Conservation (phyloP, 2,797 vertebrate species). For the Scolopax rusticola region DNA sequence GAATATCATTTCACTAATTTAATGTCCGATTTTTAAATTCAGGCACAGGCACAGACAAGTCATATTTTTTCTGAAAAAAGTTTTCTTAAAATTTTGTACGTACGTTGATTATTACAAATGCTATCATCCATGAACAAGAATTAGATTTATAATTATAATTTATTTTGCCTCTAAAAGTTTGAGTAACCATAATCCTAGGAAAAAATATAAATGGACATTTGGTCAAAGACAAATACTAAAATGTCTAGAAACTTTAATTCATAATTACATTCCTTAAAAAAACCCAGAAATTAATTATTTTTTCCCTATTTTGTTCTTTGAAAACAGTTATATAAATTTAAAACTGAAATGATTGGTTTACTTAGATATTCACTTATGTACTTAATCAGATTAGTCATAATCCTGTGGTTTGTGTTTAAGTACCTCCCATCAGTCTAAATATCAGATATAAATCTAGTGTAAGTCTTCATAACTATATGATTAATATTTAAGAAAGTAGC, state of each 20-base stretch:
- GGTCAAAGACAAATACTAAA: background rate
- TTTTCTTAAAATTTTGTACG: slow-evolving; percentile 12
- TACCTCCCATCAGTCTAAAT: background rate
- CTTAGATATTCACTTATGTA: background rate
- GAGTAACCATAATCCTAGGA: background rate
- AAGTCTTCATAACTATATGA: background rate
- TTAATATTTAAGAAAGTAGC: background rate
- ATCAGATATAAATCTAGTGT: background rate
- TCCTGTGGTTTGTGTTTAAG: background rate
- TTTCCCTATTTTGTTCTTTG: background rate
- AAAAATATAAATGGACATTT: background rate
- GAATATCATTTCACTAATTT: slow-evolving; percentile 38
- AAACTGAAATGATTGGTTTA: background rate
- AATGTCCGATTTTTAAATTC: slow-evolving; percentile 40
- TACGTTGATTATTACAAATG: background rate
- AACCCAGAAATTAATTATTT: background rate
- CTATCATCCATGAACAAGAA: slow-evolving; percentile 12
- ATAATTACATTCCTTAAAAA: background rate
- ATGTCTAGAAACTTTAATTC: background rate
- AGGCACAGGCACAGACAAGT: background rate
- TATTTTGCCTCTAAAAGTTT: background rate
- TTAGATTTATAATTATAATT: slow-evolving; percentile 31
- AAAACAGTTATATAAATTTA: background rate
- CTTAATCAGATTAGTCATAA: background rate
- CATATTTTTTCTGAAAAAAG: background rate